phyloP scores from a whole-genome alignment of 2,888 invertebrate genomes.

The Torymus aiolomorphi region DNA sequence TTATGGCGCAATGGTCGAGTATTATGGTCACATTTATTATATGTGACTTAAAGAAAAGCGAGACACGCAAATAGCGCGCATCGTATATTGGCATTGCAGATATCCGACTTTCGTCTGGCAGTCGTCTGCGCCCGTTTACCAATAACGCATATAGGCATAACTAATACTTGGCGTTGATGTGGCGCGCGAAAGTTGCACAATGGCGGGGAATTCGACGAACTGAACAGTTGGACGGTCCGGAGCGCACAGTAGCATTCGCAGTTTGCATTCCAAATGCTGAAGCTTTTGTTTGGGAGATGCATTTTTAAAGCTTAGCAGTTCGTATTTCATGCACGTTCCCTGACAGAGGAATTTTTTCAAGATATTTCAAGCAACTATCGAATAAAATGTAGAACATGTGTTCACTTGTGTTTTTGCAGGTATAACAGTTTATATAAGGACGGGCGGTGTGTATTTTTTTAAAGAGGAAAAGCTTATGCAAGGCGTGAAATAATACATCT shows the following conservation, averaged over 20 bases:
- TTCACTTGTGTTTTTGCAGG: too few species aligned
- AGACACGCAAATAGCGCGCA: background rate
- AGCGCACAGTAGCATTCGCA: too few species aligned
- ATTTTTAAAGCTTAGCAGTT: too few species aligned
- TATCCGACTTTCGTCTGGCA: slow-evolving; percentile 63
- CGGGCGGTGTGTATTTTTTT: too few species aligned
- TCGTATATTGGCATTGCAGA: slow-evolving; percentile 35
- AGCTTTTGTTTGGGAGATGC: background rate
- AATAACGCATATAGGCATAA: slow-evolving; percentile 52
- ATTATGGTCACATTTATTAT: too few species aligned
- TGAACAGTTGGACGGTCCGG: background rate
- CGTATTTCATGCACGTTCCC: too few species aligned
- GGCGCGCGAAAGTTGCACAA: slow-evolving; percentile 29
- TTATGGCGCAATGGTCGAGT: too few species aligned
- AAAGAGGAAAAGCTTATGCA: background rate
- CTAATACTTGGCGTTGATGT: slow-evolving; percentile 52
- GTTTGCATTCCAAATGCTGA: background rate
- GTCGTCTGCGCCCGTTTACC: slow-evolving; percentile 64
- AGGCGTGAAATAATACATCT: background rate
- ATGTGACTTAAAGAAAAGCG: background rate
- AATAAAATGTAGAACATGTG: too few species aligned
- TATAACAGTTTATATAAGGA: too few species aligned
- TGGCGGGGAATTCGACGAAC: background rate
- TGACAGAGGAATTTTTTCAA: too few species aligned
- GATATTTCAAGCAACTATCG: too few species aligned